Conservation (phyloP, 2,888 invertebrate species). For the Melipona beecheii region DNA sequence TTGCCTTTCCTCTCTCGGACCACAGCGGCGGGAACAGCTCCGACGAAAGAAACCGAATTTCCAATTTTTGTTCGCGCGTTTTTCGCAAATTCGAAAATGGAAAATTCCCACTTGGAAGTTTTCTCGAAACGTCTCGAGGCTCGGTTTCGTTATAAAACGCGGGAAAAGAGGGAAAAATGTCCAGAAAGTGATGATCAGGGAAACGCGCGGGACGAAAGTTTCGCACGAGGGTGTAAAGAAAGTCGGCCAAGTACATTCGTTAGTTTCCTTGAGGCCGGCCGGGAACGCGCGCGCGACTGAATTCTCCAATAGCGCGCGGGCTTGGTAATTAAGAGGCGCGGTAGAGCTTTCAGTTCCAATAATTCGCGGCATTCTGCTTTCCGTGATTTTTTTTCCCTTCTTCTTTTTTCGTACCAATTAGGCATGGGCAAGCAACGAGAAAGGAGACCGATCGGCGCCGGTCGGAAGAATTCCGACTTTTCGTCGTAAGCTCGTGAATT, state of each 20-base stretch:
- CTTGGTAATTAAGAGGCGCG: constrained; percentile 62
- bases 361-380: constrained; percentile 53
- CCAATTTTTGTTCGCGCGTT: too few species aligned
- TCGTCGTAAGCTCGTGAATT: constrained; percentile 16
- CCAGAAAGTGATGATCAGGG: constrained; percentile 2
- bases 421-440: background rate
- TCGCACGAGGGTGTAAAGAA: constrained; percentile 46
- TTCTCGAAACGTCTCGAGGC: background rate
- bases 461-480: constrained; percentile 26
- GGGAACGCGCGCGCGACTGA: constrained; percentile 57
- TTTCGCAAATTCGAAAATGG: too few species aligned
- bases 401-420: constrained; percentile 58
- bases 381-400: constrained; percentile 27
- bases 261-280: constrained; percentile 50
- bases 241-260: constrained; percentile 67
- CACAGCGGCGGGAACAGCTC: too few species aligned
- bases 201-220: constrained; percentile 41
- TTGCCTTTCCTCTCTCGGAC: background rate
- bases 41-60: too few species aligned
- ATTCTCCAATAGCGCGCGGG: constrained; percentile 51
- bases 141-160: background rate
- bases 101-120: background rate
- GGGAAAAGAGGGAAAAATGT: background rate
- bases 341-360: constrained; percentile 56
- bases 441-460: constrained; percentile 21